Conservation (phyloP, 2,888 invertebrate species). For the Deladenus siricidicola region DNA sequence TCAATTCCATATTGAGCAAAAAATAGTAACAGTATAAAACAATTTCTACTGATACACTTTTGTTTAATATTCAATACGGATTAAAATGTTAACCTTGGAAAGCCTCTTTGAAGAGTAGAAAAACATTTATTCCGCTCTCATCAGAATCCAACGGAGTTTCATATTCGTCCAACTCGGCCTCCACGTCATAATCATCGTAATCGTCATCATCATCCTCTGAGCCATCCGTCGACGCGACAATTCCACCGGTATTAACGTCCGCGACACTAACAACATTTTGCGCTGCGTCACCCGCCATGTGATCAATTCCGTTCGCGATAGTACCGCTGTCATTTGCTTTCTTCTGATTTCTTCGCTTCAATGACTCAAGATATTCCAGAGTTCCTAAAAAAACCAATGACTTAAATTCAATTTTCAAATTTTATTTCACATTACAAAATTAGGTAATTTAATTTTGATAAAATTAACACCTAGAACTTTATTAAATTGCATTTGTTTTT, state of each 20-base stretch:
- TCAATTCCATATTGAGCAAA: no score
- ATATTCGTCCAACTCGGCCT: conserved; percentile 12
- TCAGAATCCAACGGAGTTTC: conserved; percentile 28
- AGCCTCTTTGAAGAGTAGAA: conserved; percentile 23
- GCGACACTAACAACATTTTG: conserved; percentile 11
- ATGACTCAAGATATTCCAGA: conserved; percentile 28
- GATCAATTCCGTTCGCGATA: no score
- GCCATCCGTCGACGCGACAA: conserved; percentile 1
- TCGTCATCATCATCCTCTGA: neutral
- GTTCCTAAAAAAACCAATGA: conserved; percentile 5
- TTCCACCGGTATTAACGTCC: no score
- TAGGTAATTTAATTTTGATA: no score
- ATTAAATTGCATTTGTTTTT: no score
- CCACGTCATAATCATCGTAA: conserved; percentile 5
- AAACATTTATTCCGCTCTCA: conserved; percentile 27
- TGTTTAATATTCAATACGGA: no score
- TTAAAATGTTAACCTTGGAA: conserved; percentile 20
- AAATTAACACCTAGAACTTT: no score
- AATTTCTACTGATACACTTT: no score
- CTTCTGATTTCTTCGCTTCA: conserved; percentile 12
- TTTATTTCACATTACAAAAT: no score
- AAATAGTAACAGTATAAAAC: no score
- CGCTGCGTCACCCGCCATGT: neutral
- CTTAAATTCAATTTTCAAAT: neutral
- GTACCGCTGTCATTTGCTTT: no score